Evolutionary conservation across 2,888 invertebrate species (phyloP), one percentile per base, ranked within the genome.

Genomic region (Lacanobia oleracea): DNA sequence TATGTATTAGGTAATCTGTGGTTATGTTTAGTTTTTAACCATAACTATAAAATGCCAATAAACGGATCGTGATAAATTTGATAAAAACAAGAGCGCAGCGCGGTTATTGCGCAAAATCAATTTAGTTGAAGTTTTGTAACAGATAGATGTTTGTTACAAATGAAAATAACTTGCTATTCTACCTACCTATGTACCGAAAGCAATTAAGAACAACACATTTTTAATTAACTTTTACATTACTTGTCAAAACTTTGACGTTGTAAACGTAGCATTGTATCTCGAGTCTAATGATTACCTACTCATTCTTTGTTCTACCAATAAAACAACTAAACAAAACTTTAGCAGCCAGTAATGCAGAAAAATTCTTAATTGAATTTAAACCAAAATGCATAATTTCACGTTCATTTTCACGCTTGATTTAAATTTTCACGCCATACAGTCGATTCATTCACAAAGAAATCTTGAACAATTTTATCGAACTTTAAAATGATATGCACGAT

Each of bases 41-140:
- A 75, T 56, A 64, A 82, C 1, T 12, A 83, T 59, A 51, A 57
- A 61, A 54, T 16, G 45, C 7, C 23, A 2, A 68, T 83, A 79
- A 83, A 83, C 75, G 45, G 18, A 37, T 54, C 54, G 40, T 68
- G 66, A 65, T 82, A 72, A 48, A 48, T 48, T 48, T 48, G 18
- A 18, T 48, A 16, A 18, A 60, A 66, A 72, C n/a, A 59, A 53
- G 40, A 60, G 10, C 18, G 23, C 21, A 50, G 18, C 43, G 43
- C 53, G 48, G 51, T 27, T 23, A 3, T 78, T 78, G 65, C 53
- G 57, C n/a, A 78, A 82, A 33, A 66, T 2, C 53, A 48, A 66
- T 71, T 75, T 64, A 33, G 37, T 21, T 21, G 1, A 53, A 66
- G 45, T 45, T 18, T 62, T 56, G 56, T 56, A 48, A 33, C 54